Conservation (phyloP, 2,888 invertebrate genomes). For the Rhimphoctona megacephalus region DNA sequence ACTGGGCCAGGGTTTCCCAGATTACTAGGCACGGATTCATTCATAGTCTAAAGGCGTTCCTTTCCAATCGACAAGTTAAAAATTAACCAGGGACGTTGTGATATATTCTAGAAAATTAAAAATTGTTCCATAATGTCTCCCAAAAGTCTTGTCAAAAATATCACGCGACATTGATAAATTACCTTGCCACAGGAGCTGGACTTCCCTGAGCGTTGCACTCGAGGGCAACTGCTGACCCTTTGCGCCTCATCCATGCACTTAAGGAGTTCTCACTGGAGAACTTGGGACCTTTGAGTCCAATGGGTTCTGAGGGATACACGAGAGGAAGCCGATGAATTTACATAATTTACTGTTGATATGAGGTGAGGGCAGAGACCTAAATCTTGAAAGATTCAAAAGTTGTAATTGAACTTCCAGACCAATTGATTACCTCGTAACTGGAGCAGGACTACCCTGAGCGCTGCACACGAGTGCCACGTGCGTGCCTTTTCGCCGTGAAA, state of each 20-base stretch:
- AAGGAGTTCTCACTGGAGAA: conserved; percentile 86
- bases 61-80: not conserved
- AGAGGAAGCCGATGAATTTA: conserved; percentile 29
- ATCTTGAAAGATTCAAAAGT: not conserved
- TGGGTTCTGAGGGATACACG: conserved; percentile 84
- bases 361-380: conserved; percentile 7
- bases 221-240: conserved; percentile 85
- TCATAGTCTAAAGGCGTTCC: not conserved
- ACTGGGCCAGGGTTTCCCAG: conserved; percentile 64
- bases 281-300: conserved; percentile 87
- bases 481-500: conserved; percentile 84
- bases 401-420: not conserved
- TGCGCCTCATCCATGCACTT: conserved; percentile 73
- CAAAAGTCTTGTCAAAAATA: not conserved
- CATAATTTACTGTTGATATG: not conserved
- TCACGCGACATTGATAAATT: conserved; percentile 77
- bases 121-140: not conserved
- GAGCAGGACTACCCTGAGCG: conserved; percentile 90
- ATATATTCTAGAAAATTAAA: not conserved
- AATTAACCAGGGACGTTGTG: not conserved
- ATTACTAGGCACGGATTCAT: not conserved
- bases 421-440: conserved; percentile 88
- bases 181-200: conserved; percentile 91
- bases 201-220: conserved; percentile 91
- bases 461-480: conserved; percentile 83